Conservation (phyloP, 2,888 invertebrate species). For the Lasioglossum pauxillum region DNA sequence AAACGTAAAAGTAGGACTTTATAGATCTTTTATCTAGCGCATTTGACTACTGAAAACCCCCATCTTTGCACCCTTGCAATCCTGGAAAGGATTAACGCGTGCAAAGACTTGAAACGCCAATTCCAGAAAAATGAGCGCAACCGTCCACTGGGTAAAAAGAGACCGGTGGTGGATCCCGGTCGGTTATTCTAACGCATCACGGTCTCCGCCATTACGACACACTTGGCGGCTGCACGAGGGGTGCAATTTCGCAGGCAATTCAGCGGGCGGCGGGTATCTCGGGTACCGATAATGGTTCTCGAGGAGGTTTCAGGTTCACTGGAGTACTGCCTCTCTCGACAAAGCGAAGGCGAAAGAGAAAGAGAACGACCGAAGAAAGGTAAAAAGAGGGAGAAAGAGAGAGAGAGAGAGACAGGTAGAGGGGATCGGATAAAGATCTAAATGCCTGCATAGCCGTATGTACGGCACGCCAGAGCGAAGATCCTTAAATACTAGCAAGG, state of each 20-base stretch:
- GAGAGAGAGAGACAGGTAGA: not conserved
- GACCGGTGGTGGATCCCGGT: not conserved
- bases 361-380: not conserved
- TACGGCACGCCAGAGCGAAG: constrained; percentile 69
- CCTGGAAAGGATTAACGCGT: too few relatives aligned
- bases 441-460: constrained; percentile 70
- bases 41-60: too few relatives aligned
- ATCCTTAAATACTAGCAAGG: constrained; percentile 75
- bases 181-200: constrained; percentile 12
- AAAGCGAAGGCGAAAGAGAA: constrained; percentile 15
- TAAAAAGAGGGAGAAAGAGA: not conserved
- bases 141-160: too few relatives aligned
- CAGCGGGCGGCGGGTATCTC: constrained; percentile 63
- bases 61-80: too few relatives aligned
- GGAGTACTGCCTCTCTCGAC: constrained; percentile 70
- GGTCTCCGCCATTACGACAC: constrained; percentile 56
- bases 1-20: too few relatives aligned
- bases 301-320: constrained; percentile 73
- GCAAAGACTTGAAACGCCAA: too few relatives aligned
- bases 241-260: constrained; percentile 68
- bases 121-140: too few relatives aligned
- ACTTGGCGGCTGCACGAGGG: constrained; percentile 45
- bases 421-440: constrained; percentile 74
- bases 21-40: too few relatives aligned
- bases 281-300: constrained; percentile 71